Base-by-base conservation (phyloP, 2,888 invertebrate species). In the Mythimna albipuncta region DNA sequence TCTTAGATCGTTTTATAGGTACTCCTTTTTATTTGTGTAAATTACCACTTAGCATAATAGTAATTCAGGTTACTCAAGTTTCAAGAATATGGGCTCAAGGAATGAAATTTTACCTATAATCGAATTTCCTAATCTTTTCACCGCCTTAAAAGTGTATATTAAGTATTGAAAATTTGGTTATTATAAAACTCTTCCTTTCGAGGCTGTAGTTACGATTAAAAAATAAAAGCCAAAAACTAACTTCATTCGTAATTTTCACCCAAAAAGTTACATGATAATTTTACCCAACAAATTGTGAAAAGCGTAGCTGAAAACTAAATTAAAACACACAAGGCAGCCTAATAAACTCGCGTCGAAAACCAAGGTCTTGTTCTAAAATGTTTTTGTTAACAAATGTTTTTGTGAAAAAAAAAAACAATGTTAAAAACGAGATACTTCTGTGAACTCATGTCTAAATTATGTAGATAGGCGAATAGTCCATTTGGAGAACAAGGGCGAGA, bases 391-490 rank as follows among this genome's bases (percentile, higher is more conserved):
- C 26, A 66, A 64, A 59, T 21, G n/a, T 10, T 38, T 6, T 59
- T 21, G 13, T 67, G 13, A 16, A 47, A 13, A 54, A 32, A 10
- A 32, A 10, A 41, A 77, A 35, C 47, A 77, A 59, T 35, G 64
- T 71, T 26, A 52, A 68, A 66, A 71, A 64, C 6, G 57, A 59
- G 52, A 72, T 77, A 68, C 64, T 75, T 63, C 38, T 73, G 73
- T 75, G 64, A 66, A 82, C 21, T 84, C 75, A 32, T 55, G 67
- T 79, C 78, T 86, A 72, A 81, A 85, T 87, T 87, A 85, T 85
- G 81, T 74, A 86, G 80, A 76, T 78, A 82, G 64, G 64, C 61
- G 66, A 77, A 81, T 70, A 75, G 77, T 67, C 80, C 75, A 72
- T 85, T 86, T 80, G 41, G 66, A 47, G 57, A 47, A 70, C 64